A percentile compares a stretch with the other conserved stretches of the same genome.
Conservation (phyloP, 2,113 vertebrate genomes). For the Oxyura jamaicensis region DNA sequence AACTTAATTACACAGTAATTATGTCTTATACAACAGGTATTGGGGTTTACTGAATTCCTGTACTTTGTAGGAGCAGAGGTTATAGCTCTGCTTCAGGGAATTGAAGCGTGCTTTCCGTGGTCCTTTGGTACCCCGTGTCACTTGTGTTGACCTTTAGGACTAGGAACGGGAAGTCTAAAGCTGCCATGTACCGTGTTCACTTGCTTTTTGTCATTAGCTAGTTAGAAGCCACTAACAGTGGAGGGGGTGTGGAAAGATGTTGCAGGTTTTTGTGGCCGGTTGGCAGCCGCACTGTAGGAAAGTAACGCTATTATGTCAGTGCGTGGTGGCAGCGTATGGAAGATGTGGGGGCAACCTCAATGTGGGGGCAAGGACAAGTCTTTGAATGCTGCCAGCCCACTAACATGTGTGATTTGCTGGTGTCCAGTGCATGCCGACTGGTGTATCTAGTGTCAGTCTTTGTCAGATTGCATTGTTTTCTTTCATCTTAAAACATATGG, state of each 20-base stretch:
- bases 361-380: neutral
- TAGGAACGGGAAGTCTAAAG: neutral
- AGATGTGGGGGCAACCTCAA: accelerated
- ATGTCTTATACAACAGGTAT: neutral
- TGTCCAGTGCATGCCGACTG: neutral
- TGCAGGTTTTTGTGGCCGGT: neutral
- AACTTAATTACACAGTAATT: neutral
- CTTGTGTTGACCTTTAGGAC: neutral
- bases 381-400: accelerated
- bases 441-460: neutral
- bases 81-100: neutral
- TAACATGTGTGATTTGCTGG: neutral
- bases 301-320: neutral
- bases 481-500: neutral
- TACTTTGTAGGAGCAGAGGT: neutral
- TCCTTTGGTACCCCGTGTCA: neutral
- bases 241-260: neutral
- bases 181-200: neutral
- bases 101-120: neutral
- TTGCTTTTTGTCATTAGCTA: neutral
- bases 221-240: neutral
- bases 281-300: neutral
- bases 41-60: neutral
- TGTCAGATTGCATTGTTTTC: neutral
- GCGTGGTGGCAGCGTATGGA: neutral